phyloP scores from a whole-genome alignment of 2,797 vertebrate species.

The Phoeniculus purpureus region DNA sequence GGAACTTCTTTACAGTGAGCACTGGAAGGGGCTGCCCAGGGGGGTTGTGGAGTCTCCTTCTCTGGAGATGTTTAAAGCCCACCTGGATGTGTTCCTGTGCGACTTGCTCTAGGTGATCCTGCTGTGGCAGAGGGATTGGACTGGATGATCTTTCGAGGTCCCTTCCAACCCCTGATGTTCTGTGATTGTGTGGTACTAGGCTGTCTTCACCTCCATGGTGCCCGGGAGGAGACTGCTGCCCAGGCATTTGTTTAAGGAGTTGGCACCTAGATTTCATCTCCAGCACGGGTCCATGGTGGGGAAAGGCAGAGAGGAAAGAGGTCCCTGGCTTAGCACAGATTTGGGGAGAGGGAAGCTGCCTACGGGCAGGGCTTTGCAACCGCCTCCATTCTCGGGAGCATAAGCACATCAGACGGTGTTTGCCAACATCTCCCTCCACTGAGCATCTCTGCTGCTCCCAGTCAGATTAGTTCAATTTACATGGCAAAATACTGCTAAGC shows the following conservation, averaged over 20 bases:
- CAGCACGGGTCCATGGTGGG: neutral
- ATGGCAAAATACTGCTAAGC: neutral
- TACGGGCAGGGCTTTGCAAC: neutral
- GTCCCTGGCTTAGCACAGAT: neutral
- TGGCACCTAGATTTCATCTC: neutral
- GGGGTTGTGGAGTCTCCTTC: too few relatives aligned
- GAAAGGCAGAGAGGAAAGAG: neutral
- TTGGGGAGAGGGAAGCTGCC: neutral
- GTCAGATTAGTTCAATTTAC: neutral
- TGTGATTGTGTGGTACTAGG: too few relatives aligned
- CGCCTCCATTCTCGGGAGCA: neutral
- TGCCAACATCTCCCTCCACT: neutral
- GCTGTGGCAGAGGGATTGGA: too few relatives aligned
- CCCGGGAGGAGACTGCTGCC: neutral
- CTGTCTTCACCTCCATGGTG: neutral
- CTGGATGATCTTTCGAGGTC: too few relatives aligned
- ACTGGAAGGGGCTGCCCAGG: too few relatives aligned
- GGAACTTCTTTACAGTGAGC: too few relatives aligned
- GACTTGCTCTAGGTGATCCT: too few relatives aligned
- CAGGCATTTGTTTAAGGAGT: neutral
- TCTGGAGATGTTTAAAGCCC: too few relatives aligned
- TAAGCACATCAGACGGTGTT: neutral
- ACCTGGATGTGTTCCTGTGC: neutral
- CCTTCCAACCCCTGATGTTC: too few relatives aligned
- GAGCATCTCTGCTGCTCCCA: neutral